These are phyloP conservation scores for Amniataba percoides DNA, from an alignment of 2,797 vertebrate species.

Conservation along the genomic window DNA sequence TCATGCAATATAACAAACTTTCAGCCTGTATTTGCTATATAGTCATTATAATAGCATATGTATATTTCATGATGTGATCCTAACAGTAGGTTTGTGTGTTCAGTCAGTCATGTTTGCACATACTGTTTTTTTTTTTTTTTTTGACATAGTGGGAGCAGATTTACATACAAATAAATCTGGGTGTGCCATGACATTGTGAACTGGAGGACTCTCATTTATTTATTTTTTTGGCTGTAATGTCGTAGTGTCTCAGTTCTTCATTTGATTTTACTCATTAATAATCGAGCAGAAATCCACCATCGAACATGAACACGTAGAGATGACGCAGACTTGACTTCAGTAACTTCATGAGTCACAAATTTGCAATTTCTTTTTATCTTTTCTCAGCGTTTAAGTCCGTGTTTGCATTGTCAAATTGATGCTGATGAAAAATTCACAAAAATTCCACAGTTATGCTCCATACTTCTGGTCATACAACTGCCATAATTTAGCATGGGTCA, in stretches of 20 bases:
- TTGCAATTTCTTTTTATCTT: too few relatives aligned
- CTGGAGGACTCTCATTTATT: neutral
- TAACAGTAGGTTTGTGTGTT: slow-evolving; percentile 18
- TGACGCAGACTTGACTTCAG: too few relatives aligned
- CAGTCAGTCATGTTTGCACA: slow-evolving; percentile 24
- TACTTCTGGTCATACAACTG: neutral
- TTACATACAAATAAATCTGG: neutral
- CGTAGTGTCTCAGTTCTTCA: too few relatives aligned
- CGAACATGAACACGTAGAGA: too few relatives aligned
- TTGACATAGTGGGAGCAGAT: neutral
- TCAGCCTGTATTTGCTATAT: slow-evolving; percentile 6
- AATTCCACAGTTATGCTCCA: too few relatives aligned
- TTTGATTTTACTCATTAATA: neutral
- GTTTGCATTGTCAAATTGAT: neutral
- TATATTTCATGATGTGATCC: slow-evolving; percentile 18
- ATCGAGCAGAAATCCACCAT: too few relatives aligned
- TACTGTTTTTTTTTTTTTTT: neutral
- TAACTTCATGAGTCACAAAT: too few relatives aligned
- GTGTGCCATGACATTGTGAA: slow-evolving; percentile 4
- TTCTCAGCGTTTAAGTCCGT: too few relatives aligned
- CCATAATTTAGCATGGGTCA: neutral
- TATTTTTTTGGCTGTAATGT: neutral
- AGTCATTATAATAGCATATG: slow-evolving; percentile 36
- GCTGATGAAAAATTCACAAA: neutral
- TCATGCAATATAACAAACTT: slow-evolving; percentile 42